Evolutionary conservation across 2,113 vertebrate genomes (phyloP).

Genomic region (Syngnathus typhle): DNA sequence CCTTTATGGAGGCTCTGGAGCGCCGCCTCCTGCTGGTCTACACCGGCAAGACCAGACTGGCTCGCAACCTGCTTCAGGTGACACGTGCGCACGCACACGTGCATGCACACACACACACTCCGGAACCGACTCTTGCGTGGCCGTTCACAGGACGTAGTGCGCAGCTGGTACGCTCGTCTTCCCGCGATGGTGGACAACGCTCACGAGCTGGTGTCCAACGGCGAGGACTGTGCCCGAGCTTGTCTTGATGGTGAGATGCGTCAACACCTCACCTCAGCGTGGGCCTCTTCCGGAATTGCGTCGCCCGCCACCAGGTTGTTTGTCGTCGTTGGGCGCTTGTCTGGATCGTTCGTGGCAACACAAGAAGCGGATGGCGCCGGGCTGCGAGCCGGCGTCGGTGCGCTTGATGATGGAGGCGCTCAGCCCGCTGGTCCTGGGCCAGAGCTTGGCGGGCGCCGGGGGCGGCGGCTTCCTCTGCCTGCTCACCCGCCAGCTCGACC

Average conservation of each 20-base stretch:
- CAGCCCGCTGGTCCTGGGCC: constrained; percentile 76
- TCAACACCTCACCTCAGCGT: background rate
- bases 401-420: constrained; percentile 78
- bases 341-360: constrained; percentile 84
- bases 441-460: constrained; percentile 87
- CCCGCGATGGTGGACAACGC: constrained; percentile 75
- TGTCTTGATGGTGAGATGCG: constrained; percentile 71
- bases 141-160: constrained; percentile 80
- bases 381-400: constrained; percentile 83
- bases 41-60: constrained; percentile 91
- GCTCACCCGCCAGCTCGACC: constrained; percentile 75
- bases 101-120: background rate
- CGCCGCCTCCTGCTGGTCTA: constrained; percentile 88
- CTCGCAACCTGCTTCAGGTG: constrained; percentile 94
- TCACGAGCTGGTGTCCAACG: constrained; percentile 75
- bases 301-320: constrained; percentile 63
- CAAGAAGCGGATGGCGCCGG: constrained; percentile 89
- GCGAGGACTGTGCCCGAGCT: constrained; percentile 77
- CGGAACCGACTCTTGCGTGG: background rate
- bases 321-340: constrained; percentile 73
- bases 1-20: constrained; percentile 75
- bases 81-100: background rate
- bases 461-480: constrained; percentile 89
- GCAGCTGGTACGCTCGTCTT: constrained; percentile 88
- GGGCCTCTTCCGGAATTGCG: background rate